Evolutionary conservation across 1,140 invertebrate genomes (phyloP).

Genomic region (Orius insidiosus): DNA sequence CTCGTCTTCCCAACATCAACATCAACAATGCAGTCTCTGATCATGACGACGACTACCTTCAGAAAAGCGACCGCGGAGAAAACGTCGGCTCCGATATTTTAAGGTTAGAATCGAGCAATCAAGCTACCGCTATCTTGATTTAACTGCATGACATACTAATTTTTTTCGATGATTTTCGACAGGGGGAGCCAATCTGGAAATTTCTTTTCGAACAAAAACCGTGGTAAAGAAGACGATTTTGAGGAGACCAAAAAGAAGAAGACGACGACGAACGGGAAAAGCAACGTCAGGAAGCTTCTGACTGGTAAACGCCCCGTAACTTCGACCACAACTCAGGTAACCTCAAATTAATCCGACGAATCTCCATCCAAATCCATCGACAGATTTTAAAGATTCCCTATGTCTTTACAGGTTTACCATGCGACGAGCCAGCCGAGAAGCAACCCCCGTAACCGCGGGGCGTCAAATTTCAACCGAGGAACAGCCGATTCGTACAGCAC

Average conservation of each 20-base stretch:
- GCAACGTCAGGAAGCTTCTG: constrained; percentile 17
- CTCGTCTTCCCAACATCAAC: constrained; percentile 6
- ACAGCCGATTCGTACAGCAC: constrained; percentile 16
- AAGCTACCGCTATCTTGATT: neutral
- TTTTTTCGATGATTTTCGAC: constrained; percentile 11
- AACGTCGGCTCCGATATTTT: constrained; percentile 24
- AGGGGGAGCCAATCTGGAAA: constrained; percentile 44
- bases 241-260: constrained; percentile 24
- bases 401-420: neutral
- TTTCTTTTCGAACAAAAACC: constrained; percentile 44
- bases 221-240: constrained; percentile 33
- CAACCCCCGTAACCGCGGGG: constrained; percentile 1
- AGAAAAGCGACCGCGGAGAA: constrained; percentile 52
- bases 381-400: neutral
- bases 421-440: constrained; percentile 6
- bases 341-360: constrained; percentile 11
- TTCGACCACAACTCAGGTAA: constrained; percentile 1
- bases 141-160: neutral
- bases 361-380: constrained; percentile 8
- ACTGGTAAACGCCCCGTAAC: constrained; percentile 17
- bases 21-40: constrained; percentile 27
- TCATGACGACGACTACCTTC: constrained; percentile 50
- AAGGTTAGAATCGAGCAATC: too few relatives aligned
- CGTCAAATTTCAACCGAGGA: constrained; percentile 7
- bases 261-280: constrained; percentile 17